Evolutionary conservation across 2,888 invertebrate genomes (phyloP).

Genomic region (Trachelus troglodyta): DNA sequence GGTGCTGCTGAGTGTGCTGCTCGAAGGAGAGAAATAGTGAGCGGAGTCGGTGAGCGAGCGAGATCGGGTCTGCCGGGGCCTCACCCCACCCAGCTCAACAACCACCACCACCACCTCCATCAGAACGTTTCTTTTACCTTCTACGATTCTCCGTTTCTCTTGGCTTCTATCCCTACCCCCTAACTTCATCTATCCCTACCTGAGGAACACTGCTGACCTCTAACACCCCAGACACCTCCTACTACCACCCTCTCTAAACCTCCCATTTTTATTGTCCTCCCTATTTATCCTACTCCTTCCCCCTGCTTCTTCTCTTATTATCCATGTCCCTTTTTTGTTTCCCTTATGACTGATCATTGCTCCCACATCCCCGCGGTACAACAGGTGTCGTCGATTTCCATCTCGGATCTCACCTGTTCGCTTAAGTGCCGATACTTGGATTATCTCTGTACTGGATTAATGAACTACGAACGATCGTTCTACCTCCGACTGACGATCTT

Average conservation of each 20-base stretch:
- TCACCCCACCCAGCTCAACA: not conserved
- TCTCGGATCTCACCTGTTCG: not conserved
- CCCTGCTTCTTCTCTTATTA: constrained; percentile 7
- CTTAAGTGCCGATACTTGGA: not conserved
- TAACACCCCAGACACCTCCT: not conserved
- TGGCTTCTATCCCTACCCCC: not conserved
- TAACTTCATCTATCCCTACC: not conserved
- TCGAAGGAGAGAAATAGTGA: not conserved
- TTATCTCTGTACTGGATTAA: not conserved
- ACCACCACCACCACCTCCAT: not conserved
- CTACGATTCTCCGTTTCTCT: not conserved
- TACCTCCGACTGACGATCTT: not conserved
- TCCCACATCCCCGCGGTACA: constrained; percentile 1
- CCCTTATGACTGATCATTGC: not conserved
- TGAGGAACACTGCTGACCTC: not conserved
- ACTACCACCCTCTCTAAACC: not conserved
- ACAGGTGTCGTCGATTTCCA: constrained; percentile 22
- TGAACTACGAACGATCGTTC: not conserved
- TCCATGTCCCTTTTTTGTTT: constrained; percentile 20
- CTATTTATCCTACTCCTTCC: constrained; percentile 11
- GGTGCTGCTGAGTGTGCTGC: not conserved
- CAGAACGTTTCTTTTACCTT: not conserved
- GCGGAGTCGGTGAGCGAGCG: not conserved
- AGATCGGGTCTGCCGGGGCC: not conserved
- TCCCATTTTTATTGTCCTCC: constrained; percentile 10